phyloP scores from a whole-genome alignment of 2,113 vertebrate genomes.

The Cariama cristata region DNA sequence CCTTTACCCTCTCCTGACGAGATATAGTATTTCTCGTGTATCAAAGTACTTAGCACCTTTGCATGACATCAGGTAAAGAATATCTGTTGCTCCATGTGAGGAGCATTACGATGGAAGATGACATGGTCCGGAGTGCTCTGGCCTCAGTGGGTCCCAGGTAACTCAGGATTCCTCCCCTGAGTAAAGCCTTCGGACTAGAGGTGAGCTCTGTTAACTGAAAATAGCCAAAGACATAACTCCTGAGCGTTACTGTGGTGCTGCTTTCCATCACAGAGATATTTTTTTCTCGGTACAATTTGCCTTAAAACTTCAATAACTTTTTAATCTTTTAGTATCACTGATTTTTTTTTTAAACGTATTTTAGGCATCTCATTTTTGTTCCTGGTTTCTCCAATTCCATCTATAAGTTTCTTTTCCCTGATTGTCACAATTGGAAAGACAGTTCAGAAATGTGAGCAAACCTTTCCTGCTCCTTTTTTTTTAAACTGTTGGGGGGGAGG shows the following conservation, averaged over 20 bases:
- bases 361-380: background rate
- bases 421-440: background rate
- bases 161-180: background rate
- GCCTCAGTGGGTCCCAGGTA: background rate
- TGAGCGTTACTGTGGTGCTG: background rate
- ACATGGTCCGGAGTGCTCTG: background rate
- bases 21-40: background rate
- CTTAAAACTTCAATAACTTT: background rate
- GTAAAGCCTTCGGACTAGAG: background rate
- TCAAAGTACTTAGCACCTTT: background rate
- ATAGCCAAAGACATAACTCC: background rate
- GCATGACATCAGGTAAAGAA: background rate
- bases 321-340: background rate
- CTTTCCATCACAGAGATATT: background rate
- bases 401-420: background rate
- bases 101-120: background rate
- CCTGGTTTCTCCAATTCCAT: background rate
- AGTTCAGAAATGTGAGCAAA: conserved; percentile 35
- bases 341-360: background rate
- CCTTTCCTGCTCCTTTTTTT: background rate
- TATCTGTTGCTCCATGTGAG: background rate
- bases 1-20: background rate
- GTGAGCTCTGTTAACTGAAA: background rate
- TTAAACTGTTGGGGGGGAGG: background rate
- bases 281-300: background rate